Evolutionary conservation across 2,113 vertebrate species (phyloP).

Genomic region (Tachycineta bicolor): DNA sequence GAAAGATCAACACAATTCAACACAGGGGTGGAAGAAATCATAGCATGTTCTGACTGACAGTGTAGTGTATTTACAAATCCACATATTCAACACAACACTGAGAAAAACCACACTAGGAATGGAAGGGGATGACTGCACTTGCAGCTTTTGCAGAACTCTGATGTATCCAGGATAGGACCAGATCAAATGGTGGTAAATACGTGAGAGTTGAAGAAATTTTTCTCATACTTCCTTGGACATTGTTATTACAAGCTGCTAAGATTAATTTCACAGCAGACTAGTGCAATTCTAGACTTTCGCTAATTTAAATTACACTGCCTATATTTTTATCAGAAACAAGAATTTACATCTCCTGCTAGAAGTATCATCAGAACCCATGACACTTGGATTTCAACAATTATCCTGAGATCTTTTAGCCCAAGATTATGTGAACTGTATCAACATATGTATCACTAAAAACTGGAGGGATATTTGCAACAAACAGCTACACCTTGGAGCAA

Average conservation of each 20-base stretch:
- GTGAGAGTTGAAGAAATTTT: background rate
- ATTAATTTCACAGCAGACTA: background rate
- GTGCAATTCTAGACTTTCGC: background rate
- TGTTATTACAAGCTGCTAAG: background rate
- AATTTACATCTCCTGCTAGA: background rate
- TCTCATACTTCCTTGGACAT: background rate
- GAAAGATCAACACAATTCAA: background rate
- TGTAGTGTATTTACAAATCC: background rate
- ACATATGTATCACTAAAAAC: rapidly evolving
- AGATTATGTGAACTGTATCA: background rate
- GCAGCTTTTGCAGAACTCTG: background rate
- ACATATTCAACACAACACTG: background rate
- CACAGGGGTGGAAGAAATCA: background rate
- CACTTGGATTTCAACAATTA: background rate
- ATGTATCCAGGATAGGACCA: background rate
- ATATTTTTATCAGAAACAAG: background rate
- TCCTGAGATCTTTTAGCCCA: background rate
- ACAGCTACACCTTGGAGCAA: background rate
- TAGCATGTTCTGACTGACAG: background rate
- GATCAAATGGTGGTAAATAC: background rate
- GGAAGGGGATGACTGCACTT: background rate
- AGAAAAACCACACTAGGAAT: background rate
- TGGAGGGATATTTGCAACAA: background rate
- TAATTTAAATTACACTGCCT: background rate
- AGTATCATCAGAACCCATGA: background rate